Conservation (phyloP, 2,888 invertebrate species). For the Pollenia griseotomentosa region DNA sequence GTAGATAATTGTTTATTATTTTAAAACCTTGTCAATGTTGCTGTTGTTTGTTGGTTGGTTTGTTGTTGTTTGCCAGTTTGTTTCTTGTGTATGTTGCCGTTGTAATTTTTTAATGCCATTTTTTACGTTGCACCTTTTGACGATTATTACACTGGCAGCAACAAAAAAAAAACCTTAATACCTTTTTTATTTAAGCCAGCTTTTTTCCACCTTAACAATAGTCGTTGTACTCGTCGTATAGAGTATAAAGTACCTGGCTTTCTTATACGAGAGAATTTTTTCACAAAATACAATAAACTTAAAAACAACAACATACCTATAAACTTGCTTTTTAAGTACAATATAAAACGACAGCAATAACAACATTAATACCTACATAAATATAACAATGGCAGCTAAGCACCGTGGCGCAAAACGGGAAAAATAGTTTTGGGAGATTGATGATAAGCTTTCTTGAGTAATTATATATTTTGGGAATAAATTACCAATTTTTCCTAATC, state of each 20-base stretch:
- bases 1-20: constrained; percentile 73
- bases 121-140: constrained; percentile 70
- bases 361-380: constrained; percentile 29
- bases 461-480: no score
- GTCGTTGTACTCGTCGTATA: neutral
- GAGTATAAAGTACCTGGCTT: constrained; percentile 13
- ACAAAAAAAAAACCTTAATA: constrained; percentile 59
- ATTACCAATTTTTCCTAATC: neutral
- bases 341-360: constrained; percentile 11
- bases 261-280: constrained; percentile 26
- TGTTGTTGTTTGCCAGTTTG: constrained; percentile 31
- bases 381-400: constrained; percentile 28
- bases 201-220: constrained; percentile 63
- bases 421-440: neutral
- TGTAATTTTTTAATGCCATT: constrained; percentile 50
- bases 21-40: constrained; percentile 67
- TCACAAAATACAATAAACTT: constrained; percentile 20
- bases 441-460: no score
- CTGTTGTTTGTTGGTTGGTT: constrained; percentile 44
- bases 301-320: constrained; percentile 43
- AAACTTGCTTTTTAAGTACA: constrained; percentile 66
- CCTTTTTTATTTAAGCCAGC: constrained; percentile 53
- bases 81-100: constrained; percentile 43
- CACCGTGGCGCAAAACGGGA: constrained; percentile 32
- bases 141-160: constrained; percentile 66